Base-by-base conservation (phyloP, 2,113 vertebrate genomes). In the Centropus bengalensis region DNA sequence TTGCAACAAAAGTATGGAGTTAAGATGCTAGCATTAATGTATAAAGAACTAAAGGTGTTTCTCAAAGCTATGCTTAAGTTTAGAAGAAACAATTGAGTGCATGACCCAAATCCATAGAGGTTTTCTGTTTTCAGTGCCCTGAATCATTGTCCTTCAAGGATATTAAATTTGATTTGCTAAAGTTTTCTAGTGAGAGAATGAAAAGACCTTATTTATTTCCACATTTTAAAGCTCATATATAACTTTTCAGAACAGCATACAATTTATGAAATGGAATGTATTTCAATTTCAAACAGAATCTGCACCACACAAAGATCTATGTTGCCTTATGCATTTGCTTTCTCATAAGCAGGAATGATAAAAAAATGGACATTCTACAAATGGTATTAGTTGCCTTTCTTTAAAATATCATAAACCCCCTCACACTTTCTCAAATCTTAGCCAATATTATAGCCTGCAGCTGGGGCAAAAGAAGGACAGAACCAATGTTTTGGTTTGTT, bases 171-270 rank as follows among this genome's bases (percentile, higher is more conserved):
- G 93, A 94, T 94, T 95, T 94, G 91, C 85, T 69, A 47, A 90
- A 94, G 60, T 87, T 64, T 82, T 49, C 76, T 33, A 73, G n/a
- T 23, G 28, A 73, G 47, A 63, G 82, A 85, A 66, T 58, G 44
- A 77, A 89, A 96, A 92, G 58, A 63, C 10, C 49, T 47, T 42
- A 96, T 92, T 94, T 94, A 81, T 89, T 97, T 94, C 89, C 71
- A 33, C 62, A 88, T 91, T 96, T 96, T 55, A 79, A 82, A 79
- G 78, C 51, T 87, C 59, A 30, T 63, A 82, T 92, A 96, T 94
- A 93, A 94, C 81, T 92, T 93, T 88, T 74, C 74, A 90, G 79
- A 87, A 74, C 44, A 71, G 44, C 33, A 80, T 7, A 60, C 19
- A 8, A 8, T 89, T 96, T 89, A 74, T 74, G 84, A 91, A 94